Conservation (phyloP, 2,797 vertebrate species). For the Euthynnus affinis region DNA sequence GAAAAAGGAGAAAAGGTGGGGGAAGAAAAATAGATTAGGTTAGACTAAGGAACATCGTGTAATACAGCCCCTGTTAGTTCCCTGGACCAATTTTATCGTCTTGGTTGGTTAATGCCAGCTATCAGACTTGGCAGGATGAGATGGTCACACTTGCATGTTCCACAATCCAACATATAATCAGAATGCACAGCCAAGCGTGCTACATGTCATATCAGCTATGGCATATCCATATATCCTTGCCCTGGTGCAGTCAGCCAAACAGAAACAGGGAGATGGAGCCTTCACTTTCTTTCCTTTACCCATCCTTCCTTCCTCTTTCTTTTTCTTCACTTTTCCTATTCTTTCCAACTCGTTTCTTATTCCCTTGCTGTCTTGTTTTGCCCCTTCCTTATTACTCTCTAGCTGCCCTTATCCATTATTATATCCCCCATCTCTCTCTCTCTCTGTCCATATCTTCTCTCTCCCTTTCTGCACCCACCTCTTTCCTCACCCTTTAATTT, state of each 20-base stretch:
- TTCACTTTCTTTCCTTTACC: constrained; percentile 16
- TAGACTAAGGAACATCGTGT: constrained; percentile 51
- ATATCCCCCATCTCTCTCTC: background rate
- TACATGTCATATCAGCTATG: constrained; percentile 71
- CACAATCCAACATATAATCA: constrained; percentile 70
- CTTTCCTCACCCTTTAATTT: constrained; percentile 60
- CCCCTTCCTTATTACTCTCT: constrained; percentile 11
- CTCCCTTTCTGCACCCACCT: constrained; percentile 20
- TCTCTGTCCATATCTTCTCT: constrained; percentile 22
- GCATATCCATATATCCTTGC: constrained; percentile 68
- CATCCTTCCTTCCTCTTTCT: constrained; percentile 12
- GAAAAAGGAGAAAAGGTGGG: background rate
- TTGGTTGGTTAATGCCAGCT: constrained; percentile 66
- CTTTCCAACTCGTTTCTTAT: constrained; percentile 1
- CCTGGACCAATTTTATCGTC: constrained; percentile 58
- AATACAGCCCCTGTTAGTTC: constrained; percentile 35
- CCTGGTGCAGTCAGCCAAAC: constrained; percentile 62
- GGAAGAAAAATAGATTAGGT: constrained; percentile 21
- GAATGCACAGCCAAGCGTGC: constrained; percentile 69
- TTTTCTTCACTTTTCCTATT: constrained; percentile 16
- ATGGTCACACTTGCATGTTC: constrained; percentile 62
- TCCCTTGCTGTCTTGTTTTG: constrained; percentile 1
- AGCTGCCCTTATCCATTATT: constrained; percentile 26
- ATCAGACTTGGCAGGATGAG: constrained; percentile 62
- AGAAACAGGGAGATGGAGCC: constrained; percentile 47